Base-by-base conservation (phyloP, 2,797 vertebrate species). In the Poeciliopsis turneri region DNA sequence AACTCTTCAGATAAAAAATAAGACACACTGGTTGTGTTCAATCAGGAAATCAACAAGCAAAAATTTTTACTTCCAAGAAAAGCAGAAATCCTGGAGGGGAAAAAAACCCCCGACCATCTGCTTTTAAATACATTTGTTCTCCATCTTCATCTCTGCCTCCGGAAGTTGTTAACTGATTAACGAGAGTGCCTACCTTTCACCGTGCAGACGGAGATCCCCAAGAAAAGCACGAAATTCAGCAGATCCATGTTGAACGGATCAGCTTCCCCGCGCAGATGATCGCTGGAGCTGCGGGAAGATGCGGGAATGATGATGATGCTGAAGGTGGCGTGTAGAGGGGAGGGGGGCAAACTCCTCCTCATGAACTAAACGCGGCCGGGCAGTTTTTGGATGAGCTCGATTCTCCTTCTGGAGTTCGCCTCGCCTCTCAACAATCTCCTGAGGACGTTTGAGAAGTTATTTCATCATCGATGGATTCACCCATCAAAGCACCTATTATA, bases 151-250 rank as follows among this genome's bases (percentile, higher is more conserved):
- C 20, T 68, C 39, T 6, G 25, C 47, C 39, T 70, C 23, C 43
- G 9, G 1, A 18, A 75, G 28, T 74, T 86, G 23, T 71, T 66
- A 15, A 39, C 8, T 45, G 73, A 43, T 30, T 66, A n/a, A 49
- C 70, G 6, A 20, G 15, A 74, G 23, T 39, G 69, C 93, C 77
- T 87, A 95, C 95, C 95, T 78, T 86, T 82, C 69, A 95, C 79
- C 18, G 91, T 77, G 83, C 85, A 90, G 28, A 83, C 61, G 41
- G 82, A n/a, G 73, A 90, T 82, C 4, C 87, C 82, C 6, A 92
- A 71, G 59, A 85, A 86, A 39, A 95, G 81, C 80, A 90, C 75
- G 70, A 86, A 68, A 78, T 82, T 82, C 25, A 78, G 61, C 23
- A 86, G 61, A 61, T 84, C 89, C 94, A 96, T 94, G 83, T 76